Percentiles rank a stretch among this genome's conserved stretches.
Evolutionary conservation across 2,113 vertebrate genomes (phyloP).

Genomic region (Lanius ludovicianus): DNA sequence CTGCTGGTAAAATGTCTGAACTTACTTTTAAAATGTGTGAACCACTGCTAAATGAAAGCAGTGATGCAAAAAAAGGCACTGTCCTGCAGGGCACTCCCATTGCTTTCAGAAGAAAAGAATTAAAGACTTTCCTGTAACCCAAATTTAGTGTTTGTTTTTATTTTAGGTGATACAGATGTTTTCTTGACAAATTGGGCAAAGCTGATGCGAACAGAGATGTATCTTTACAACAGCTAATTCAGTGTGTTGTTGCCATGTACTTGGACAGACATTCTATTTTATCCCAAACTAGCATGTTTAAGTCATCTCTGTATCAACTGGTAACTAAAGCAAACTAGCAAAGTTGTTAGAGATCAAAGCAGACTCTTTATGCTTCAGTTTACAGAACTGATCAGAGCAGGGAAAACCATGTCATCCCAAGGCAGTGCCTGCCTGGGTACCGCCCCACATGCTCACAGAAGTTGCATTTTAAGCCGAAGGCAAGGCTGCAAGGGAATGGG

Average conservation of each 20-base stretch:
- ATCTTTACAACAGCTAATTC: background rate
- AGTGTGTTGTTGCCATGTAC: background rate
- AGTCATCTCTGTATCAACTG: background rate
- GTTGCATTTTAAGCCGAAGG: background rate
- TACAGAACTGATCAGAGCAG: background rate
- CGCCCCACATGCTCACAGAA: background rate
- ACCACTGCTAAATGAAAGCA: background rate
- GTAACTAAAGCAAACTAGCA: constrained; percentile 6
- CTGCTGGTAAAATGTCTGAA: constrained; percentile 6
- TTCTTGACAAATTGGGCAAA: background rate
- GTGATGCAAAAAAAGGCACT: background rate
- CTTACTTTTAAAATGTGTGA: constrained; percentile 14
- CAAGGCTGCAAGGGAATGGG: background rate
- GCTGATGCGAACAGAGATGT: background rate
- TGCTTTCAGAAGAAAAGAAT: background rate
- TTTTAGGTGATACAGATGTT: background rate
- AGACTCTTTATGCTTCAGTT: background rate
- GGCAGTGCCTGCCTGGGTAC: background rate
- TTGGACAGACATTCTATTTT: background rate
- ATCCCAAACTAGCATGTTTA: background rate
- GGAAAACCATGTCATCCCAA: constrained; percentile 3
- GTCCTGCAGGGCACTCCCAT: background rate
- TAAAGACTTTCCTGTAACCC: background rate
- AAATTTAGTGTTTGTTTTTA: background rate
- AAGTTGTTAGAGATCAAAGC: background rate